A percentile compares a stretch with the other conserved stretches of the same genome.
Evolutionary conservation across 2,797 vertebrate genomes (phyloP).

Genomic region (Tadarida brasiliensis): DNA sequence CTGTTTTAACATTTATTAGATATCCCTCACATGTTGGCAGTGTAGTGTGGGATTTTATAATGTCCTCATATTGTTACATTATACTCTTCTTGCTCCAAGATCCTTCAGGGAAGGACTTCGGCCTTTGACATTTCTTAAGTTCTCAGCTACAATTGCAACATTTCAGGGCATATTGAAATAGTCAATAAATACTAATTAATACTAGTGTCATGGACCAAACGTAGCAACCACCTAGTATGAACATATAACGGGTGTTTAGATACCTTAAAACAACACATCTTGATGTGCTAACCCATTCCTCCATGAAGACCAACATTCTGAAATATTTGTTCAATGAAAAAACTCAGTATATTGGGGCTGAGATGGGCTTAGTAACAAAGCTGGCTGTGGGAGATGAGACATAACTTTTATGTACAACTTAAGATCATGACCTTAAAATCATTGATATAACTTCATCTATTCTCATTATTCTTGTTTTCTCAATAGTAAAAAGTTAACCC

Average conservation of each 20-base stretch:
- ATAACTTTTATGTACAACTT: neutral
- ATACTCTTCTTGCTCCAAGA: constrained; percentile 7
- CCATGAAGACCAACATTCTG: neutral
- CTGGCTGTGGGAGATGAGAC: neutral
- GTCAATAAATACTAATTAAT: constrained; percentile 3
- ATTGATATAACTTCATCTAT: neutral
- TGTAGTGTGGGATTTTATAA: neutral
- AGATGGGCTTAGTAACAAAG: neutral
- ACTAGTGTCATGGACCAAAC: neutral
- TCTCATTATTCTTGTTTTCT: neutral
- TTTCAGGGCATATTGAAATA: neutral
- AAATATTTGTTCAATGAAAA: constrained; percentile 32
- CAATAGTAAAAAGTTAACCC: neutral
- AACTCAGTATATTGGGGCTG: neutral
- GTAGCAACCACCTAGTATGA: neutral
- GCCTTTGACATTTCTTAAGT: neutral
- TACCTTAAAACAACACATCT: neutral
- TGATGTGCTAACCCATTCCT: neutral
- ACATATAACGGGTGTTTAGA: neutral
- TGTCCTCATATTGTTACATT: neutral
- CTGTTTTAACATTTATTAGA: neutral
- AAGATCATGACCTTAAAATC: neutral
- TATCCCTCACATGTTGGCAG: neutral
- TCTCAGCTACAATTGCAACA: neutral
- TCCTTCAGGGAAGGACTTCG: neutral